Evolutionary conservation across 2,888 invertebrate genomes (phyloP), one percentile per base, ranked within the genome.

Genomic region (Synanthedon vespiformis): DNA sequence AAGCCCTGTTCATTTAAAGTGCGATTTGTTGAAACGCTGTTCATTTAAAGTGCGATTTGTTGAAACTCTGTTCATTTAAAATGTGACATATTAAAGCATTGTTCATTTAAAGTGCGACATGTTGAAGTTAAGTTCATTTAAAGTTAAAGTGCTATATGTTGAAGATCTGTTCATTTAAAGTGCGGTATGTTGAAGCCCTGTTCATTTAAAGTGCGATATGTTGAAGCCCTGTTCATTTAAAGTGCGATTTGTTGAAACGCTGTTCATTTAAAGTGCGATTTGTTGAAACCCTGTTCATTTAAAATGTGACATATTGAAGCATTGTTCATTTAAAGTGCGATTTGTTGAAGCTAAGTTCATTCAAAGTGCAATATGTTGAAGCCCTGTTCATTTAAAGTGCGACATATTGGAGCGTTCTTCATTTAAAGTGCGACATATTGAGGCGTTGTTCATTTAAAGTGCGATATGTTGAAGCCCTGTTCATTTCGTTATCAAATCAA

Each of bases 281-380:
- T 95, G 87, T 98, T 99, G 81, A 98, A 95, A 13, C 99, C 98
- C 90, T 95, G 81, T n/a, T 11, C 3, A 41, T 11, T 18, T n/a
- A n/a, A n/a, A n/a, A n/a, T 99, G 99, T 0, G 98, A 97, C 47
- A 99, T 95, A 87, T 98, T 99, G 81, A 98, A 95, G 13, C 99
- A 98, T 90, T 95, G 81, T 14, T n/a, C 44, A 44, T n/a, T 34
- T 18, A 18, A 18, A 18, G 18, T 18, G 18, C 18, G 2, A 18
- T 22, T 4, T 22, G 22, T 22, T 22, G 1, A 22, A 22, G 22
- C 4, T 4, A 4, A 4, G 22, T 22, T 22, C 22, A 22, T 22
- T 22, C 5, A 22, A 22, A 22, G 22, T 22, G 22, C 22, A 5
- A 22, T 22, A 22, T 22, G 22, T 22, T 22, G 22, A 22, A 22